Evolutionary conservation across 1,140 invertebrate species (phyloP), one percentile per base, ranked within the genome.

Genomic region (Heliconius eleuchia): DNA sequence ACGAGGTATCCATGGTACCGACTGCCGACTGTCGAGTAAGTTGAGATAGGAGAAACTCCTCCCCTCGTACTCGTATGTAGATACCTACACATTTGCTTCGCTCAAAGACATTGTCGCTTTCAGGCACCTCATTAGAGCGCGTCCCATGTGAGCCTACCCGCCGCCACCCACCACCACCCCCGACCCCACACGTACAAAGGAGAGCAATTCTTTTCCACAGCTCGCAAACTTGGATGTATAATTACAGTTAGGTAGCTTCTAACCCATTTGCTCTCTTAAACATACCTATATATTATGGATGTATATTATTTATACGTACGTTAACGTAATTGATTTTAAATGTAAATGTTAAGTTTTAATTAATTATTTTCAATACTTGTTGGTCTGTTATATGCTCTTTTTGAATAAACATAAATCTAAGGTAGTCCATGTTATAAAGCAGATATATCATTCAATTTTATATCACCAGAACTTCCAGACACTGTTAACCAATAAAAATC

Each of bases 101-200:
- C 91, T 92, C 89, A 93, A 92, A 94, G 92, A 93, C 92, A 94
- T 94, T 94, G 92, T 94, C 92, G 91, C 92, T 94, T 94, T 93
- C 91, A 93, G 91, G 91, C 92, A 94, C 91, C 91, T 94, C 92
- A 94, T 94, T 94, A 94, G 91, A 92, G 92, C 88, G 88, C 91
- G 91, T 94, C 91, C 92, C 92, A 91, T 92, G 91, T 92, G 90
- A 92, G 92, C 91, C 91, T 92, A 92, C 88, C 88, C 86, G 57
- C 82, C 83, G 81, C 82, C 71, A 46, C 71, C 81, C 46, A 16
- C 42, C 46, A 16, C 42, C 42, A 46, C 55, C 72, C 55, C 74
- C 80, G 81, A 76, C 82, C 85, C 72, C 86, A 79, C 87, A 86
- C 88, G 87, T 87, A 87, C 83, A 87, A 86, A 86, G 84, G 88